Conservation (phyloP, 2,113 vertebrate genomes). For the Okapia johnstoni region DNA sequence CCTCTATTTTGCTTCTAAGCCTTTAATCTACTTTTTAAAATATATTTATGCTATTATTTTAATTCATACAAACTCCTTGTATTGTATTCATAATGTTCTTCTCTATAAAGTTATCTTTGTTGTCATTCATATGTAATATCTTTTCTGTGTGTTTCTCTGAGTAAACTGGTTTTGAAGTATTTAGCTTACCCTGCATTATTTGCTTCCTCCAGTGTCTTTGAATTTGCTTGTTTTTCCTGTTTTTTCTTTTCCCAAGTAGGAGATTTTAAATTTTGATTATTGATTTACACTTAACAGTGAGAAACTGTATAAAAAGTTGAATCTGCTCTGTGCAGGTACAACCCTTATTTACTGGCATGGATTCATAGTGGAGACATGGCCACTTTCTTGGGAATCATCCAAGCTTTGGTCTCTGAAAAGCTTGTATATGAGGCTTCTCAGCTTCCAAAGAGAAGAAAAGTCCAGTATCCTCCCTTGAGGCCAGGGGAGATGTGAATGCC, state of each 20-base stretch:
- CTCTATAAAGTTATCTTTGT: neutral
- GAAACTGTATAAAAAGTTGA: neutral
- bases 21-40: neutral
- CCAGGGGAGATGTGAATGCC: fast-evolving
- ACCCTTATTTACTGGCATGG: neutral
- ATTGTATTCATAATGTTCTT: neutral
- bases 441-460: neutral
- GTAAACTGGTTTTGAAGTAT: neutral
- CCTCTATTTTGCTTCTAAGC: neutral
- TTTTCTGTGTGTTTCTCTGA: neutral
- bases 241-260: neutral
- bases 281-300: neutral
- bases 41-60: neutral
- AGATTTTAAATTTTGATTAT: neutral
- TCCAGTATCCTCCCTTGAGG: neutral
- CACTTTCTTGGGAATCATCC: neutral
- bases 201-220: neutral
- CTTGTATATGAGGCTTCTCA: neutral
- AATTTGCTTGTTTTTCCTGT: neutral
- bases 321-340: neutral
- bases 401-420: neutral
- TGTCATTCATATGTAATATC: neutral
- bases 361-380: neutral
- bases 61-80: neutral
- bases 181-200: neutral